A percentile compares a stretch with the other conserved stretches of the same genome.
Evolutionary conservation across 1,140 invertebrate genomes (phyloP).

Genomic region (Varroa destructor): DNA sequence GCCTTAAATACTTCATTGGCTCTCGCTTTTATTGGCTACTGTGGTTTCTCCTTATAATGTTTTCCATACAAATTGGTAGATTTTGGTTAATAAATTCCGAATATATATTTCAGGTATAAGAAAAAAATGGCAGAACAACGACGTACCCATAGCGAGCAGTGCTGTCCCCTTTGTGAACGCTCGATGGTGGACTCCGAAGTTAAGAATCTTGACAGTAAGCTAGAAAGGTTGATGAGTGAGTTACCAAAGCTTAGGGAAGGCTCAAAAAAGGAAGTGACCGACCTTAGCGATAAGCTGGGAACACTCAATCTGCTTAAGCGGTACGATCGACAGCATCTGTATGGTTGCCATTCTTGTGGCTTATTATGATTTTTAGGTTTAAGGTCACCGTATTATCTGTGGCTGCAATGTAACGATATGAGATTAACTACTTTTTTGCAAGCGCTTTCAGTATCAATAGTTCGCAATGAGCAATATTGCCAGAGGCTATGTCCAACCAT

Average conservation of each 20-base stretch:
- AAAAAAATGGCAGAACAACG: constrained; percentile 20
- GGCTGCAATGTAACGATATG: no score
- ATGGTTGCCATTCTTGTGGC: neutral
- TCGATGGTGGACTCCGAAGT: neutral
- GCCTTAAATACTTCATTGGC: no score
- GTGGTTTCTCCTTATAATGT: no score
- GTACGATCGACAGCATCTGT: neutral
- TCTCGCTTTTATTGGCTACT: no score
- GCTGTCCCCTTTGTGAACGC: constrained; percentile 4
- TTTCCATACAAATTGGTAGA: no score
- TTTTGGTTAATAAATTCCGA: no score
- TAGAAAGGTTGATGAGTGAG: constrained; percentile 10
- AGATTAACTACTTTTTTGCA: no score
- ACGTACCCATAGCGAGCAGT: neutral
- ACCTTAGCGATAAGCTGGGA: constrained; percentile 8
- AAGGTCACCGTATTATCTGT: no score
- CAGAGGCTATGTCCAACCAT: no score
- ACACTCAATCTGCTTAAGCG: constrained; percentile 23
- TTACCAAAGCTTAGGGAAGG: neutral
- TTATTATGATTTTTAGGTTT: neutral
- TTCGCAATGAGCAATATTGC: no score
- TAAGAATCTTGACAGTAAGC: constrained; percentile 1
- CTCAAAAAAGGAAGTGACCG: constrained; percentile 11
- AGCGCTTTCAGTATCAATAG: no score
- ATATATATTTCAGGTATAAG: constrained; percentile 3